phyloP scores from a whole-genome alignment of 2,888 invertebrate genomes.

The Megamerina dolium region DNA sequence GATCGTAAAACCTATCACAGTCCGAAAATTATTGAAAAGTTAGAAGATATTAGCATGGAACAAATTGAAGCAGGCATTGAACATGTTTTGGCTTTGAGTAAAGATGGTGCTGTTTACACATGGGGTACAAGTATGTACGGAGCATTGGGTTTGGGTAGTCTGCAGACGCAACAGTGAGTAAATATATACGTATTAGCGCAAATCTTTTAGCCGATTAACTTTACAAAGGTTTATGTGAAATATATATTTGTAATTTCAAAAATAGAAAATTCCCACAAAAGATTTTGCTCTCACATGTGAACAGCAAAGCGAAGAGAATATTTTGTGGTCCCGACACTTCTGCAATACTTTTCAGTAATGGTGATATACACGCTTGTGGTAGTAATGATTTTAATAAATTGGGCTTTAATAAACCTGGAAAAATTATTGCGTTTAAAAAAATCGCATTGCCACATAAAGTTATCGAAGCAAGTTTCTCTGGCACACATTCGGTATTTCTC shows the following conservation, averaged over 20 bases:
- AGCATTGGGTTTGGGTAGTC: constrained; percentile 53
- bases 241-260: neutral
- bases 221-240: neutral
- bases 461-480: constrained; percentile 56
- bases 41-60: constrained; percentile 56
- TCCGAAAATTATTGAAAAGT: constrained; percentile 56
- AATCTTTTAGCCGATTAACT: neutral
- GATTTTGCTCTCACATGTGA: constrained; percentile 44
- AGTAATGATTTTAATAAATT: constrained; percentile 60
- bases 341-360: constrained; percentile 56
- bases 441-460: constrained; percentile 55
- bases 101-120: constrained; percentile 57
- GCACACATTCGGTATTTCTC: constrained; percentile 57
- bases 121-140: constrained; percentile 61
- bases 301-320: constrained; percentile 52
- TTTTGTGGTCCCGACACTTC: constrained; percentile 59
- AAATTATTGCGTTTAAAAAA: constrained; percentile 43
- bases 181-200: neutral
- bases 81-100: constrained; percentile 60
- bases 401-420: constrained; percentile 51
- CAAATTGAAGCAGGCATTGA: constrained; percentile 57
- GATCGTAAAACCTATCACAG: constrained; percentile 53
- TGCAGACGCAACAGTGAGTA: constrained; percentile 39
- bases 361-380: constrained; percentile 60
- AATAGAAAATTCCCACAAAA: constrained; percentile 39